Conservation (phyloP, 2,797 vertebrate genomes). For the Coregonus sp. region DNA sequence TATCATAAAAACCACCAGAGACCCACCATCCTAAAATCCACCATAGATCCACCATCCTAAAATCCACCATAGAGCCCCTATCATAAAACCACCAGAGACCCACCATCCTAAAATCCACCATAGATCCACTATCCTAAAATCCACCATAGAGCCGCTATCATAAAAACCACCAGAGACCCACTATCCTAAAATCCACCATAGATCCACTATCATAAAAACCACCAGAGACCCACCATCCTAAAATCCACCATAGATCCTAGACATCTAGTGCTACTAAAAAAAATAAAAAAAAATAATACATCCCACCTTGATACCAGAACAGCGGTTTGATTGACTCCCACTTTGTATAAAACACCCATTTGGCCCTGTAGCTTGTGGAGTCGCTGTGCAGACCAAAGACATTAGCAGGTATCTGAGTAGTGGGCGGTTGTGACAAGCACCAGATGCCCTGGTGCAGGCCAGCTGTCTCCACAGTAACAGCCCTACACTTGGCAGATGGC, state of each 20-base stretch:
- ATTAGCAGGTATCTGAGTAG: constrained; percentile 62
- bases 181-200: neutral
- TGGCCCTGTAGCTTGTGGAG: constrained; percentile 46
- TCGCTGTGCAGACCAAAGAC: constrained; percentile 58
- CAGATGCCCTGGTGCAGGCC: constrained; percentile 67
- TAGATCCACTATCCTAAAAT: neutral
- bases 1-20: too few relatives aligned
- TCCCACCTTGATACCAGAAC: constrained; percentile 40
- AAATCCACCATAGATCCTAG: neutral
- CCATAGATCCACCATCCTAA: neutral
- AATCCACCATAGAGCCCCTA: neutral
- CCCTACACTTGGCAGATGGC: constrained; percentile 9
- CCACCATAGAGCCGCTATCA: neutral
- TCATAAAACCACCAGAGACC: neutral
- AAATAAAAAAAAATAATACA: too few relatives aligned
- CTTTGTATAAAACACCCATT: constrained; percentile 53
- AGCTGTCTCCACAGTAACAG: constrained; percentile 45
- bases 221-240: neutral
- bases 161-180: neutral
- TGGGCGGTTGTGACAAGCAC: constrained; percentile 61
- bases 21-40: constrained; percentile 32
- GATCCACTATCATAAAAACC: neutral
- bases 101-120: neutral
- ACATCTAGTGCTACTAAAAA: neutral
- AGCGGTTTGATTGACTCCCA: constrained; percentile 44